phyloP scores from a whole-genome alignment of 2,888 invertebrate genomes.

The Trichacis sp. region DNA sequence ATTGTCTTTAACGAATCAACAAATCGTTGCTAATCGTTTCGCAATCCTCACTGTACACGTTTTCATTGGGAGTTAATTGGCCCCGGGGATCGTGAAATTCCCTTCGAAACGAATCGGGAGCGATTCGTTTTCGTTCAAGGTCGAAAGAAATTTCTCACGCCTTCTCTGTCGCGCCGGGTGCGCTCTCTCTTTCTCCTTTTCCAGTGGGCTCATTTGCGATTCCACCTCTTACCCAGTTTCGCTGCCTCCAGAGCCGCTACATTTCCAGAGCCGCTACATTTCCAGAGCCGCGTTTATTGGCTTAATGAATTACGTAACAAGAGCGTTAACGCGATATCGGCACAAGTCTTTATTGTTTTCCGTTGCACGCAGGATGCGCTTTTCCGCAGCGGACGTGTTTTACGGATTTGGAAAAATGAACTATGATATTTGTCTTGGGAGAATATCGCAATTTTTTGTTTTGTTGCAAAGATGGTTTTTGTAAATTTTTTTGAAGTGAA shows the following conservation, averaged over 20 bases:
- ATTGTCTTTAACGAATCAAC: no score
- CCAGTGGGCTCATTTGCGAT: slow-evolving; percentile 34
- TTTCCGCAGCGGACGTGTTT: not conserved
- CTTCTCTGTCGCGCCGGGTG: slow-evolving; percentile 31
- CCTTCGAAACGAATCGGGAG: slow-evolving; percentile 6
- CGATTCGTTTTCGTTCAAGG: slow-evolving; percentile 41
- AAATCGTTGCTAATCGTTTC: no score
- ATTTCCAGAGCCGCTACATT: slow-evolving; percentile 36
- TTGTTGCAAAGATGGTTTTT: no score
- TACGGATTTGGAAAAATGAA: no score
- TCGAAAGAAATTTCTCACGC: slow-evolving; percentile 44
- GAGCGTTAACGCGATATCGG: slow-evolving; percentile 12
- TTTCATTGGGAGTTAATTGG: not conserved
- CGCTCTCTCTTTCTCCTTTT: slow-evolving; percentile 26
- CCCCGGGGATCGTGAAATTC: no score
- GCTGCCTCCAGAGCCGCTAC: slow-evolving; percentile 27
- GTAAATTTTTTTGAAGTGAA: no score
- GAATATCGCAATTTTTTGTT: no score
- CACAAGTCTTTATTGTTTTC: not conserved
- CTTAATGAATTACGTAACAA: slow-evolving; percentile 31
- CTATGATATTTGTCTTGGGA: no score
- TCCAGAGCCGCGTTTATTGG: slow-evolving; percentile 23
- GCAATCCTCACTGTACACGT: not conserved
- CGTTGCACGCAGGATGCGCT: not conserved
- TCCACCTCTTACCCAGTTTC: slow-evolving; percentile 36